Conservation (phyloP, 2,113 vertebrate genomes). For the Xiphorhynchus elegans region DNA sequence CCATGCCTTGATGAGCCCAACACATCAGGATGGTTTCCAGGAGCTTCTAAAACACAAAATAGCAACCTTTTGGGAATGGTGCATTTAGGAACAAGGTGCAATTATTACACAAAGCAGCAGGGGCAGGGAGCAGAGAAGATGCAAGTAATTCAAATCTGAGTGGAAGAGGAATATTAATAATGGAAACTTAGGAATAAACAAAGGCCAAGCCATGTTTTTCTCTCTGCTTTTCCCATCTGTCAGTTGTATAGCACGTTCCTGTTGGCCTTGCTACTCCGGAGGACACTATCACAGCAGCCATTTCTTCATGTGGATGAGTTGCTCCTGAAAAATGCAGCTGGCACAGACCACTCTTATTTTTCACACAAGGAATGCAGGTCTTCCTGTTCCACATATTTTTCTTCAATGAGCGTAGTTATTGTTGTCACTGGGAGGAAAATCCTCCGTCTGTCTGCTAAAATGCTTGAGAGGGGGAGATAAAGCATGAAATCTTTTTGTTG, state of each 20-base stretch:
- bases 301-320: slow-evolving; percentile 38
- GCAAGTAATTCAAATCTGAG: neutral
- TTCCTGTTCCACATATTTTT: slow-evolving; percentile 63
- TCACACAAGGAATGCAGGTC: slow-evolving; percentile 48
- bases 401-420: slow-evolving; percentile 55
- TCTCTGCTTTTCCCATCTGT: neutral
- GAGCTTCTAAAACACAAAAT: neutral
- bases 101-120: neutral
- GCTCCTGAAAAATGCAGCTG: slow-evolving; percentile 49
- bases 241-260: neutral
- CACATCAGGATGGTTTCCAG: neutral
- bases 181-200: neutral
- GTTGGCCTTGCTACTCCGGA: neutral
- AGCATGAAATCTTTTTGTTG: slow-evolving; percentile 49
- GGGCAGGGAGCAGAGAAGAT: neutral
- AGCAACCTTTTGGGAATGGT: neutral
- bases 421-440: slow-evolving; percentile 62
- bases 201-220: neutral
- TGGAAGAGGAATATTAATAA: neutral
- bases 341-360: slow-evolving; percentile 49
- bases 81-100: neutral
- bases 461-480: slow-evolving; percentile 46
- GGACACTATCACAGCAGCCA: neutral
- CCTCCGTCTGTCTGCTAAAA: slow-evolving; percentile 41
- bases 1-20: neutral